Percentiles rank a stretch among this genome's conserved stretches.
These are phyloP conservation scores for Cotesia glomerata DNA, from an alignment of 1,140 invertebrate species.

Conservation along the genomic window DNA sequence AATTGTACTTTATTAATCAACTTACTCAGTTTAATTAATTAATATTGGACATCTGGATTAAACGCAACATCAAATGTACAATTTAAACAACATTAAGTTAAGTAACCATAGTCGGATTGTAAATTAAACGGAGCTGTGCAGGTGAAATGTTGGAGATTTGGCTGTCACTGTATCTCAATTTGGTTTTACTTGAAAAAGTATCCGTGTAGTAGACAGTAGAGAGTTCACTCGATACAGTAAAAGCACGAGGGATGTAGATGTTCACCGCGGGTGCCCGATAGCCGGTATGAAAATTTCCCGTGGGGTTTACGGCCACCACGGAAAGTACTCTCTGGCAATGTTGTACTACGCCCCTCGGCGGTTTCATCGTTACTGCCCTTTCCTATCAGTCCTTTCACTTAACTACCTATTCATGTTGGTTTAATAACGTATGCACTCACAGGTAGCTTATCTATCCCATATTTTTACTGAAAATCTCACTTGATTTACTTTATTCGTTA, in stretches of 20 bases:
- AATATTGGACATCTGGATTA: too few species aligned
- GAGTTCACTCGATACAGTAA: background rate
- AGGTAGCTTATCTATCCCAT: constrained; percentile 9
- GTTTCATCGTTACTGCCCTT: background rate
- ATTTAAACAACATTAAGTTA: too few species aligned
- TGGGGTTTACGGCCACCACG: constrained; percentile 27
- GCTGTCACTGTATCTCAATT: too few species aligned
- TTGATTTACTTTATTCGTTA: background rate
- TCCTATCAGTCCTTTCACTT: background rate
- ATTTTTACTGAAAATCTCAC: constrained; percentile 6
- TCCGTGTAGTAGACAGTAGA: background rate
- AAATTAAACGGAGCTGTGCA: background rate
- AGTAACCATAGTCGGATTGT: too few species aligned
- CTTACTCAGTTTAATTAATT: too few species aligned
- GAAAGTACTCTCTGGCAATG: background rate
- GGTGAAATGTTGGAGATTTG: background rate
- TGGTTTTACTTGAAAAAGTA: too few species aligned
- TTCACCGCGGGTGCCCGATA: constrained; percentile 29
- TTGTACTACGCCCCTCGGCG: background rate
- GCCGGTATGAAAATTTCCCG: constrained; percentile 54
- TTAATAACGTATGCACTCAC: constrained; percentile 35
- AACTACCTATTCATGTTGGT: constrained; percentile 32
- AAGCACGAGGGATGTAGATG: background rate
- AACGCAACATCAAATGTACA: too few species aligned
- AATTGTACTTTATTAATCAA: too few species aligned